Base-by-base conservation (phyloP, 2,888 invertebrate genomes). In the Leuctra nigra region DNA sequence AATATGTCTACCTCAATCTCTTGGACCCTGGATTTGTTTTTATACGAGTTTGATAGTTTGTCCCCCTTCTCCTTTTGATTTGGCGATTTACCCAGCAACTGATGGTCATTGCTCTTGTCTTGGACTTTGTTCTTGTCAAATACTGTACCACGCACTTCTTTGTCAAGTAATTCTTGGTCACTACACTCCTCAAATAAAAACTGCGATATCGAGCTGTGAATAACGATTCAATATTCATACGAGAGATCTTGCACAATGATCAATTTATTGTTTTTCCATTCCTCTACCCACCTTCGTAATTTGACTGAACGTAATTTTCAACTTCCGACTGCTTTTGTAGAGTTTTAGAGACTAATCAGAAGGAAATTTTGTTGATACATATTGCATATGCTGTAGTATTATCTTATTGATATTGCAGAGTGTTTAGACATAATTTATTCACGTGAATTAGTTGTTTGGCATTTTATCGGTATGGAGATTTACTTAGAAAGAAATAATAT, bases 301-400 rank as follows among this genome's bases (percentile, higher is more conserved):
- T 16, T 33, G 50, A 50, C 50, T 50, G 35, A 50, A 35, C 50
- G 18, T 18, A 18, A 18, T 29, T n/a, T 20, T 50, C 20, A 20
- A 11, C 33, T 35, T 20, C 36, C 13, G n/a, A 50, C 33, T 33
- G 50, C 50, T 50, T 50, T 11, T 9, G 14, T 50, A 50, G 50
- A 29, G 35, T 35, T 35, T 33, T 50, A 50, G 50, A 50, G 50
- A 50, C 50, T 50, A 35, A 50, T 35, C n/a, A 20, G n/a, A n/a
- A n/a, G 20, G 20, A 2, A 35, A 33, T 22, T 9, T 14, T 50
- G 50, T 50, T 35, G 33, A 29, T 35, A 22, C 35, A 20, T 35
- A 25, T 39, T 39, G 11, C 7, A 39, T 7, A 14, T 18, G 39
- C n/a, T n/a, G n/a, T n/a, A 41, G 41, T 20, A 38, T 14, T n/a